Evolutionary conservation across 1,140 invertebrate species (phyloP).

Genomic region (Euwallacea similis): DNA sequence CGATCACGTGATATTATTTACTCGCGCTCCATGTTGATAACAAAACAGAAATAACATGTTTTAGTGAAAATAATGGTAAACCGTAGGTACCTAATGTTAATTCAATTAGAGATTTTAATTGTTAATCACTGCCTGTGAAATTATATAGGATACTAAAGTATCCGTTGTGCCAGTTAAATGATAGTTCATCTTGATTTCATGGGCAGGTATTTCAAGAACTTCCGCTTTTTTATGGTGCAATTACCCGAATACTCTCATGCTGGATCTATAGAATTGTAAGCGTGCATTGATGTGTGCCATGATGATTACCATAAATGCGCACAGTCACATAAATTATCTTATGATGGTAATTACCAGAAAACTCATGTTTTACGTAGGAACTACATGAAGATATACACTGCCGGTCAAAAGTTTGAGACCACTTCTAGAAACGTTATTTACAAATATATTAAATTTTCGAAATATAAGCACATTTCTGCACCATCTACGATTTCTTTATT

Average conservation of each 20-base stretch:
- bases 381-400: too few species aligned
- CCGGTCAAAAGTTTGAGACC: too few species aligned
- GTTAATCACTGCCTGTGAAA: neutral
- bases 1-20: too few species aligned
- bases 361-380: too few species aligned
- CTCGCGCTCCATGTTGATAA: too few species aligned
- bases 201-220: conserved; percentile 30
- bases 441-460: too few species aligned
- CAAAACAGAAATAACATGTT: too few species aligned
- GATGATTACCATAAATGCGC: neutral
- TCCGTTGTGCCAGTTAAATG: conserved; percentile 27
- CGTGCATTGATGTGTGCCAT: conserved; percentile 13
- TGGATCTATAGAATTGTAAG: conserved; percentile 1
- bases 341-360: neutral
- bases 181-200: conserved; percentile 22
- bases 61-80: too few species aligned
- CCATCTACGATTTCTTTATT: too few species aligned
- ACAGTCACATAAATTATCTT: conserved; percentile 6
- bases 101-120: too few species aligned
- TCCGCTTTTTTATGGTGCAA: conserved; percentile 32
- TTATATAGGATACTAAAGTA: neutral
- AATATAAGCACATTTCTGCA: too few species aligned
- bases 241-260: conserved; percentile 14
- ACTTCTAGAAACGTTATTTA: too few species aligned
- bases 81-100: neutral